These are phyloP conservation scores for Cyanocitta stelleri DNA, from an alignment of 2,113 vertebrate genomes.

Conservation along the genomic window DNA sequence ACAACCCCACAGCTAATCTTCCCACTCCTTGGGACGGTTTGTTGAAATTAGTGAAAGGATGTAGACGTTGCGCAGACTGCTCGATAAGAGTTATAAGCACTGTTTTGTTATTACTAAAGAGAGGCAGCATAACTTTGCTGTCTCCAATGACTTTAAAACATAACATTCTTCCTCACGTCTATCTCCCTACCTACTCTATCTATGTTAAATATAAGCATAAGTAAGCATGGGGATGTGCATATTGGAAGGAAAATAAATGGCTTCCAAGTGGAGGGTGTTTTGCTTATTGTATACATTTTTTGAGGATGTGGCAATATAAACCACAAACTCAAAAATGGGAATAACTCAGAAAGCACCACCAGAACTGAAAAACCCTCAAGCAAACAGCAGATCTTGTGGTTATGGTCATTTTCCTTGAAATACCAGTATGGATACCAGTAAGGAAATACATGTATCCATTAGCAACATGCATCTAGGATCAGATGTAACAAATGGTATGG, in stretches of 20 bases:
- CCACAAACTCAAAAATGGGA: neutral
- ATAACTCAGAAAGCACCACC: neutral
- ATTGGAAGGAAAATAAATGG: neutral
- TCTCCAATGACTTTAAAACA: slow-evolving; percentile 58
- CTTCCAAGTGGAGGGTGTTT: neutral
- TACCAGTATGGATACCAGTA: neutral
- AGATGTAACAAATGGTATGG: neutral
- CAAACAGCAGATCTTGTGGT: neutral
- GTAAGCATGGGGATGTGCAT: neutral
- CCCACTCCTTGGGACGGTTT: slow-evolving; percentile 62
- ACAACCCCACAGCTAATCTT: slow-evolving; percentile 72
- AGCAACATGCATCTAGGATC: neutral
- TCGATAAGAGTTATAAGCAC: slow-evolving; percentile 71
- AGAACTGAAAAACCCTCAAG: neutral
- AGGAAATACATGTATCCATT: neutral
- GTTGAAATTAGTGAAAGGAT: slow-evolving; percentile 78
- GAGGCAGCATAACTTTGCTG: slow-evolving; percentile 51
- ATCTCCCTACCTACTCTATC: slow-evolving; percentile 16
- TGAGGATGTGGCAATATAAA: neutral
- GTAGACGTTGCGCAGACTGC: slow-evolving; percentile 59
- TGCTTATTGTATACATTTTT: neutral
- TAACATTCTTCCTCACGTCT: slow-evolving; percentile 14
- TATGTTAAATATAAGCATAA: neutral
- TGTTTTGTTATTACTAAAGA: slow-evolving; percentile 71
- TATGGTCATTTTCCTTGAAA: neutral